Evolutionary conservation across 2,888 invertebrate genomes (phyloP), one percentile per base, ranked within the genome.

Genomic region (Hyles lineata): DNA sequence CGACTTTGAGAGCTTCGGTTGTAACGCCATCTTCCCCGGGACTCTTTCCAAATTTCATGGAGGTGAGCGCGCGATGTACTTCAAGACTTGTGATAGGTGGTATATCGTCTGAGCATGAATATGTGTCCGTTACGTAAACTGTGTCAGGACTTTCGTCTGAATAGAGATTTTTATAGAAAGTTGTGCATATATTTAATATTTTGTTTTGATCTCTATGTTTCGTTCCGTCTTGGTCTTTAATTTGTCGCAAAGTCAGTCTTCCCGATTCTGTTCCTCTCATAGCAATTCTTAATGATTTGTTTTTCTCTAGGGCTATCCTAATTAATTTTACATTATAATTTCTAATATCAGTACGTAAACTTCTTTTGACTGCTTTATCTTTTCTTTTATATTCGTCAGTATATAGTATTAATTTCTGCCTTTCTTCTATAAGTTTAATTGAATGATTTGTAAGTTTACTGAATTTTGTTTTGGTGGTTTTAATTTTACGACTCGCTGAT

Each of bases 1-100:
- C 58, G 59, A n/a, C 35, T 59, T 70, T 59, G 59, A 70, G 52
- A 60, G 59, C 59, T 11, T 60, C 70, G 32, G 23, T 59, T 8
- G 29, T 59, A 60, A 58, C 21, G 7, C 58, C 58, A 58, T 58
- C 58, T 5, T 58, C 58, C 8, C 58, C 58, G 8, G 58, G 58
- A 6, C 19, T 21, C 7, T 21, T 58, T 1, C 6, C 21, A 58
- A n/a, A 58, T 58, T 58, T 58, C 58, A 58, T 58, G 5, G 58
- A 58, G 19, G 19, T 15, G 6, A 58, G 21, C 19, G 21, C 58
- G 5, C n/a, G 19, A 21, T 58, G 58, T 2, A 58, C 58, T 58
- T 58, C 21, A 6, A 58, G 21, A 15, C n/a, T 21, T 58, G 58
- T n/a, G 19, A 58, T 58, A 2, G 58, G 58, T n/a, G 58, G n/a